Conservation (phyloP, 2,113 vertebrate genomes). For the Psephotus haematonotus region DNA sequence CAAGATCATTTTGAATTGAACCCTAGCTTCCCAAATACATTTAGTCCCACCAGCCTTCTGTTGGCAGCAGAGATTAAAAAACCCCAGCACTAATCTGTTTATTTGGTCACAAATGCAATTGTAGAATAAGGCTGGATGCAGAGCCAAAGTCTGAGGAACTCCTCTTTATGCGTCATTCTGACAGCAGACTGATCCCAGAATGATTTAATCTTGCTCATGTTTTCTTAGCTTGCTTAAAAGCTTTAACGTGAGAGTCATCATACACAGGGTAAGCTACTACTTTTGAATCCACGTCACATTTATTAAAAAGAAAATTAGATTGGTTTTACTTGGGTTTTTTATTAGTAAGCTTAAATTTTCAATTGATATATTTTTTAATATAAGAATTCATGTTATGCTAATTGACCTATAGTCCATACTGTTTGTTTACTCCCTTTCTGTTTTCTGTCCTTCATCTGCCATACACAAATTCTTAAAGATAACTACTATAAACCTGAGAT, state of each 20-base stretch:
- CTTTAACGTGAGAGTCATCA: neutral
- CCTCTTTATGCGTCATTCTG: neutral
- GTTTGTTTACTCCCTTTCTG: neutral
- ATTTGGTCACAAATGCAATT: neutral
- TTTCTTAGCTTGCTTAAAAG: neutral
- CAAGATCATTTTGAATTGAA: neutral
- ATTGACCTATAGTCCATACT: neutral
- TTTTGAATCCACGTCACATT: neutral
- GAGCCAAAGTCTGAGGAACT: neutral
- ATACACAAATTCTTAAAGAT: neutral
- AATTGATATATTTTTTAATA: neutral
- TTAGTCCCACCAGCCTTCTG: neutral
- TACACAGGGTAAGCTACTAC: neutral
- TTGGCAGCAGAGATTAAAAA: neutral
- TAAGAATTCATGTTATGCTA: neutral
- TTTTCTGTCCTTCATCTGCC: neutral
- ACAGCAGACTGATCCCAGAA: neutral
- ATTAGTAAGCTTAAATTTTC: neutral
- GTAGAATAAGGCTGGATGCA: neutral
- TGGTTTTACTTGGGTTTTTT: neutral
- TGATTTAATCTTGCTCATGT: neutral
- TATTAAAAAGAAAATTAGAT: neutral
- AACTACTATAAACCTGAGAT: neutral
- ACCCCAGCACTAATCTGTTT: fast-evolving
- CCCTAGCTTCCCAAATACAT: neutral